Base-by-base conservation (phyloP, 2,888 invertebrate genomes). In the Tuberolachnus salignus region DNA sequence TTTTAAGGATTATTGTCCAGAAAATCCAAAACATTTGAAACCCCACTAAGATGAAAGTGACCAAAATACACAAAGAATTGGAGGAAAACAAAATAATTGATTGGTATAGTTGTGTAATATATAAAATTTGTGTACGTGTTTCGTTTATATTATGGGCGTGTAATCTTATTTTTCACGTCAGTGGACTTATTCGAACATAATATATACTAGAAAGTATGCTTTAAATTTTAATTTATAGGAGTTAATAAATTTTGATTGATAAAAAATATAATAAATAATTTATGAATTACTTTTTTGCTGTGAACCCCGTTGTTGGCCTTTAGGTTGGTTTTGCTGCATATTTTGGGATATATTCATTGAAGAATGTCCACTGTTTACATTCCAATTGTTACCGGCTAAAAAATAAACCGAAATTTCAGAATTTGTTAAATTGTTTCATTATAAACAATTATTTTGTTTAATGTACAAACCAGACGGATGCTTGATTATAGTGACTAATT, bases 401-500 rank as follows among this genome's bases (percentile, higher is more conserved):
- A 14, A 16, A 63, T 11, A 72, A 21, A 53, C 8, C 0, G 44
- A 53, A 34, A 13, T 53, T 16, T 34, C 3, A 44, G 11, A n/a
- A 34, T 26, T 21, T 14, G 16, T 14, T n/a, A 59, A 67, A 59
- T 34, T 23, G 19, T 6, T n/a, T n/a, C 51, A 70, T n/a, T n/a
- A n/a, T n/a, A n/a, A n/a, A n/a, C n/a, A n/a, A n/a, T n/a, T n/a
- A n/a, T n/a, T n/a, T n/a, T 34, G 1, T 13, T 34, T 11, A 71
- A 69, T 21, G 51, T 34, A 74, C 67, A 23, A 59, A 80, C 70
- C 71, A 46, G 75, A n/a, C 13, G 53, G 81, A 49, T 81, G 81
- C 51, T 70, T 74, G 1, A 63, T 57, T n/a, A 83, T 82, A 74
- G 84, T 83, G 80, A 90, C 90, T 84, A 90, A 86, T 85, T 89